These are phyloP conservation scores for Enteromius afrohamiltoni DNA, from an alignment of 2,797 vertebrate genomes.

Conservation along the genomic window DNA sequence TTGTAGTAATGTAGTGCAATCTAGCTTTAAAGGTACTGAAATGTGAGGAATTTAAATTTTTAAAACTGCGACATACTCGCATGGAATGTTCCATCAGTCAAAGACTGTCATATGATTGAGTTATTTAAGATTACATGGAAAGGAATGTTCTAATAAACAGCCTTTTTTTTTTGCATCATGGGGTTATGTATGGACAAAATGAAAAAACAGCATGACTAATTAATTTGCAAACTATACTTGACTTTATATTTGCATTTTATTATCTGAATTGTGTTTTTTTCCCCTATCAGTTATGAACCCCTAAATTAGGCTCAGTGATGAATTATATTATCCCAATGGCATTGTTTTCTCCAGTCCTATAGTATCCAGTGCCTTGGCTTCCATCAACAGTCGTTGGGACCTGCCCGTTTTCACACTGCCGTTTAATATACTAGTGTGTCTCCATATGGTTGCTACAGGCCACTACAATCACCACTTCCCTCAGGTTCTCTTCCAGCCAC, in stretches of 20 bases:
- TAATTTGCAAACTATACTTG: background rate
- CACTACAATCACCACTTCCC: constrained; percentile 91
- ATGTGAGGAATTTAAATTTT: background rate
- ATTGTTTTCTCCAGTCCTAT: constrained; percentile 80
- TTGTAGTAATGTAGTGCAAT: background rate
- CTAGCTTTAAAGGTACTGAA: too few species aligned
- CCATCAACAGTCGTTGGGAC: constrained; percentile 90
- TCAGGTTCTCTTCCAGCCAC: constrained; percentile 79
- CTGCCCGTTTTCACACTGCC: constrained; percentile 93
- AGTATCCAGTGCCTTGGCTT: constrained; percentile 87
- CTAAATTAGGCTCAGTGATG: background rate
- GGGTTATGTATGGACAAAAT: background rate
- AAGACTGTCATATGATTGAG: constrained; percentile 1
- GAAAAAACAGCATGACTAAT: too few species aligned
- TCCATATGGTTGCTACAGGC: constrained; percentile 88
- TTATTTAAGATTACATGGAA: background rate
- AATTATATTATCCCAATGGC: background rate
- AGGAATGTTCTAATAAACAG: background rate
- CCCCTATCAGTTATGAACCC: background rate
- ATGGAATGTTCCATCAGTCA: background rate
- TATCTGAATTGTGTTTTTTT: background rate
- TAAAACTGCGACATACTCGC: background rate
- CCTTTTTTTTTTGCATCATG: background rate
- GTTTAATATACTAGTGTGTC: constrained; percentile 89
- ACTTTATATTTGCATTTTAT: background rate